Conservation (phyloP, 2,113 vertebrate genomes). For the Equus quagga region DNA sequence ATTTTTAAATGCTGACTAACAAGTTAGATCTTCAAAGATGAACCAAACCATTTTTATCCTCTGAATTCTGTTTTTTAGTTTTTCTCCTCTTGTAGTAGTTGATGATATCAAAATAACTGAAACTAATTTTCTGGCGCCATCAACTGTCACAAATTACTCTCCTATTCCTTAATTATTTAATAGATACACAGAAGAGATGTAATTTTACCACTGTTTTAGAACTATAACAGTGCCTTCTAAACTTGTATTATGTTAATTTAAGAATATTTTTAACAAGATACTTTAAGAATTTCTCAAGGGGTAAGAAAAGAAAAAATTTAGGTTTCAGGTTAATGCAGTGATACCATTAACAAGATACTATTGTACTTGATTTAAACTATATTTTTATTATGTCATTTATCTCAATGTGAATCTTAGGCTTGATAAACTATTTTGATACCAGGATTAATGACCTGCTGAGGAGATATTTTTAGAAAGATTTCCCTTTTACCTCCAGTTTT, state of each 20-base stretch:
- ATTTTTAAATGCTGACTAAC: conserved; percentile 45
- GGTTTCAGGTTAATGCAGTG: conserved; percentile 38
- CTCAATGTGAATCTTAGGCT: conserved; percentile 48
- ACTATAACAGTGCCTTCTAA: conserved; percentile 43
- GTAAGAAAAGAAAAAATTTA: conserved; percentile 43
- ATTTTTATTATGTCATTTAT: conserved; percentile 72
- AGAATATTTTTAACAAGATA: conserved; percentile 66
- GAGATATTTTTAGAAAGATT: conserved; percentile 49
- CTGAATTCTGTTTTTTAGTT: conserved; percentile 36
- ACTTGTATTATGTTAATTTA: conserved; percentile 40
- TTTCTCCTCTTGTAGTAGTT: conserved; percentile 46
- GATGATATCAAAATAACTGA: conserved; percentile 47
- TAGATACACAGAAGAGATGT: background rate
- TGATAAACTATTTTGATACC: conserved; percentile 17
- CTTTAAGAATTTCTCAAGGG: conserved; percentile 58
- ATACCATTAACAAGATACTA: conserved; percentile 28
- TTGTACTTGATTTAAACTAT: conserved; percentile 46
- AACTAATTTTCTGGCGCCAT: conserved; percentile 1
- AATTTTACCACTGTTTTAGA: conserved; percentile 59
- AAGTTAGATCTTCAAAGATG: conserved; percentile 23
- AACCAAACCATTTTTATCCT: background rate
- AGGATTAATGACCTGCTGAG: conserved; percentile 33
- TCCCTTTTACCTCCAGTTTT: conserved; percentile 42
- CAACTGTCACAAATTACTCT: conserved; percentile 31
- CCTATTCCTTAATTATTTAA: conserved; percentile 23